These are phyloP conservation scores for Brachynemurus nebulosus DNA, from an alignment of 2,888 invertebrate genomes.

Conservation along the genomic window DNA sequence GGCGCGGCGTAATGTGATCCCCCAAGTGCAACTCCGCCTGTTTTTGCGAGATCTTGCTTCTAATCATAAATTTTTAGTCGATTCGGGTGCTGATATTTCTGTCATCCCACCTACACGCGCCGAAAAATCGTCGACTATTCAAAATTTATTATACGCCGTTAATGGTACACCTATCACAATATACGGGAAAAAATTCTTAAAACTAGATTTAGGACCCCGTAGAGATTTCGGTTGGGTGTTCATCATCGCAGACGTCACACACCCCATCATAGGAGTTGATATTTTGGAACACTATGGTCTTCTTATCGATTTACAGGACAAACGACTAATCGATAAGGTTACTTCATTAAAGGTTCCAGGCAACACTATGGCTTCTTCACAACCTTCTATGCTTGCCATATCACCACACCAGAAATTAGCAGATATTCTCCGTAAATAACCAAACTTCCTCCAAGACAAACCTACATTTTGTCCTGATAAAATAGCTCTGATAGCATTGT, in stretches of 20 bases:
- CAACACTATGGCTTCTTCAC: too few species aligned
- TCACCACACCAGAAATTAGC: background rate
- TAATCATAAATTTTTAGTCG: conserved; percentile 10
- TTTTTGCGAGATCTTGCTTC: conserved; percentile 9
- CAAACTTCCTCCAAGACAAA: too few species aligned
- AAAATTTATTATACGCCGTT: conserved; percentile 14
- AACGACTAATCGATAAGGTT: conserved; percentile 11
- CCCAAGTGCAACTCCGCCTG: too few species aligned
- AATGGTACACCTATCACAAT: conserved; percentile 10
- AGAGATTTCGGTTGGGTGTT: too few species aligned
- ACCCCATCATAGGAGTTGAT: conserved; percentile 13
- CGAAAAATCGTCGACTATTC: too few species aligned
- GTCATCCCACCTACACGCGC: too few species aligned
- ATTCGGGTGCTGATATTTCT: too few species aligned
- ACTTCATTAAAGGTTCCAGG: conserved; percentile 10
- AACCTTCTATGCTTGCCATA: background rate
- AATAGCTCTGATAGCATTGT: too few species aligned
- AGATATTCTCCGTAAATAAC: background rate
- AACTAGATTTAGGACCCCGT: too few species aligned
- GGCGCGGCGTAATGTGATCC: background rate
- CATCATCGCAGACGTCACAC: conserved; percentile 10
- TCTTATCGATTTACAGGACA: too few species aligned
- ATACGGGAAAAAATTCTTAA: too few species aligned
- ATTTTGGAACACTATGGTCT: conserved; percentile 10
- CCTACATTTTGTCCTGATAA: too few species aligned